Base-by-base conservation (phyloP, 2,797 vertebrate species). In the Pempheris klunzingeri region DNA sequence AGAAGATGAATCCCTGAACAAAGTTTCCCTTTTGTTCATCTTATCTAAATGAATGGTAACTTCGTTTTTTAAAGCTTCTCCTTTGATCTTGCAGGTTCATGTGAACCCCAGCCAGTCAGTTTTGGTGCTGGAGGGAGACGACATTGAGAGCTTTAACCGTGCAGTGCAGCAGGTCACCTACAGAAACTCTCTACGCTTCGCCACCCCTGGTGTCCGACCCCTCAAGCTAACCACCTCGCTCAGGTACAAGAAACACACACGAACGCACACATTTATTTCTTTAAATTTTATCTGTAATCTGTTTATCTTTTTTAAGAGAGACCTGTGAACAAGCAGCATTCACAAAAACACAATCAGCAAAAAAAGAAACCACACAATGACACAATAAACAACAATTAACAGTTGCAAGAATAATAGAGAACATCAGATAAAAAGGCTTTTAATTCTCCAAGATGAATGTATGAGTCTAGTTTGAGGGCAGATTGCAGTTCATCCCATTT, bases 21-120 rank as follows among this genome's bases (percentile, higher is more conserved):
- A n/a, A 15, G 36, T 8, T 52, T 30, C 10, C 15, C 1, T 17
- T 55, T 52, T 30, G 6, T 44, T 24, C 7, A 41, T 38, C 4
- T 67, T 17, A 18, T 44, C 32, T 59, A 9, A 34, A 70, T 57
- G 1, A 24, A 58, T 30, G 15, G 24, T 1, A 39, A 32, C 11
- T 7, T 46, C 6, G 20, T 54, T 22, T 50, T 63, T 43, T 0
- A 60, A n/a, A 39, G 14, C 12, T 30, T 72, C 28, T 64, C 24
- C 28, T 78, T 53, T 77, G 59, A 79, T 89, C 34, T 67, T 71
- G 6, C 91, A 99, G 98, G 98, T 99, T 58, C 98, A 99, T 0
- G 97, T 99, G 85, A 99, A 99, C 86, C 98, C 98, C 54, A 98
- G 98, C 84, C 98, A 99, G 95, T 99, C 98, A 2, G 96, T 98